These are phyloP conservation scores for Lampropteryx suffumata DNA, from an alignment of 2,888 invertebrate species.

Conservation along the genomic window DNA sequence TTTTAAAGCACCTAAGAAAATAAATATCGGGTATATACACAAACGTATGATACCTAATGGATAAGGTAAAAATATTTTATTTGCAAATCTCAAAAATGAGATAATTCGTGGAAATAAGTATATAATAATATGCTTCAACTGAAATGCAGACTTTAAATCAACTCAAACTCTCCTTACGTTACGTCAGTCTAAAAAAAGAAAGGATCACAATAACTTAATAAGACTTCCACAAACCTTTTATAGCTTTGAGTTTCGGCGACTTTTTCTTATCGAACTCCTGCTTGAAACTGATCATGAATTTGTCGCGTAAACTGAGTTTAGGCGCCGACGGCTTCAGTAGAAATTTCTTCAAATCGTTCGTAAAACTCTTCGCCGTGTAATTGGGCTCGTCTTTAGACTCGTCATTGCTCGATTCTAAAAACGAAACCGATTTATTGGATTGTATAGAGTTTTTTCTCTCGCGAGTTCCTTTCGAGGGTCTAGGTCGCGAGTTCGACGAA, in stretches of 20 bases:
- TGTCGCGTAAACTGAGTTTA: conserved; percentile 70
- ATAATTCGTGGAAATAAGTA: background rate
- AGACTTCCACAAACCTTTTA: conserved; percentile 79
- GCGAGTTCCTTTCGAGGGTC: conserved; percentile 33
- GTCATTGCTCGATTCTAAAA: conserved; percentile 71
- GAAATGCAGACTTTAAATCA: no score
- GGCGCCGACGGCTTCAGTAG: conserved; percentile 72
- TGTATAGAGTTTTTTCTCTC: conserved; percentile 73
- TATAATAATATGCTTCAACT: no score
- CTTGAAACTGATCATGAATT: conserved; percentile 75
- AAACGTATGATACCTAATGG: background rate
- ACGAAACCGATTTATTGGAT: conserved; percentile 77
- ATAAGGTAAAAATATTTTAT: background rate
- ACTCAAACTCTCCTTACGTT: background rate
- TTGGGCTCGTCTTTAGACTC: conserved; percentile 75
- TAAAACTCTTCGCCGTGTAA: conserved; percentile 79
- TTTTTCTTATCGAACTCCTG: conserved; percentile 74
- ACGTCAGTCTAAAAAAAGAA: no score
- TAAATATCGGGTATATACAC: conserved; percentile 5
- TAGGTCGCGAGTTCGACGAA: background rate
- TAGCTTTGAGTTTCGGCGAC: conserved; percentile 75
- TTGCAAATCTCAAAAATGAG: background rate
- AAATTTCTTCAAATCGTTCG: conserved; percentile 77
- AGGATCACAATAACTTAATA: conserved; percentile 46
- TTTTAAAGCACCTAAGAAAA: conserved; percentile 32